Evolutionary conservation across 2,888 invertebrate genomes (phyloP).

Genomic region (Agrochola circellaris): DNA sequence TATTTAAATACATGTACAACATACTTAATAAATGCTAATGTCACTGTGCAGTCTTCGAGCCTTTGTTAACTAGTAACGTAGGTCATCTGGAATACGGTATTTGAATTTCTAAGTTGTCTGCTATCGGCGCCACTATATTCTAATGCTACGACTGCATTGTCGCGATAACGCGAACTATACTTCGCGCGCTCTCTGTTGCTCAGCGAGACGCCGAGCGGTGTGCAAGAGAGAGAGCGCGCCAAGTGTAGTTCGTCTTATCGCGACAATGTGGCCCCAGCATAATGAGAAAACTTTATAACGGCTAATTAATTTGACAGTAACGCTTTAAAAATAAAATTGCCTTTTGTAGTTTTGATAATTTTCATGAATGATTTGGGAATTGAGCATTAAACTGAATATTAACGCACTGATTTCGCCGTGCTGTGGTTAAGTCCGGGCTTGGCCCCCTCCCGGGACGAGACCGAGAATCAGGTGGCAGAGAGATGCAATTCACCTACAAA

Average conservation of each 20-base stretch:
- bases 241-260: too few species aligned
- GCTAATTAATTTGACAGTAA: not conserved
- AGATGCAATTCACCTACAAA: conserved; percentile 78
- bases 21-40: too few species aligned
- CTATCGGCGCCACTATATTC: conserved; percentile 1
- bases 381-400: not conserved
- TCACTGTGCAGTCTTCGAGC: conserved; percentile 11
- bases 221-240: too few species aligned
- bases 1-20: conserved; percentile 45
- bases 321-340: not conserved
- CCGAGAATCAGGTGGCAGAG: conserved; percentile 76
- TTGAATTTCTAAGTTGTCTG: conserved; percentile 43
- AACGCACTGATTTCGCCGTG: conserved; percentile 25
- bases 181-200: too few species aligned
- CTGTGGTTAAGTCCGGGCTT: conserved; percentile 68
- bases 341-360: not conserved
- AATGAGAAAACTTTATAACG: conserved; percentile 5
- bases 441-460: conserved; percentile 62
- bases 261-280: too few species aligned
- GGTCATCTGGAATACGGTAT: conserved; percentile 17
- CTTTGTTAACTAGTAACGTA: conserved; percentile 32
- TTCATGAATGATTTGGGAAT: not conserved
- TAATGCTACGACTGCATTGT: not conserved
- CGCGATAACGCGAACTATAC: too few species aligned
- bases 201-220: too few species aligned